Evolutionary conservation across 1,140 invertebrate genomes (phyloP).

Genomic region (Chironomus striatipennis): DNA sequence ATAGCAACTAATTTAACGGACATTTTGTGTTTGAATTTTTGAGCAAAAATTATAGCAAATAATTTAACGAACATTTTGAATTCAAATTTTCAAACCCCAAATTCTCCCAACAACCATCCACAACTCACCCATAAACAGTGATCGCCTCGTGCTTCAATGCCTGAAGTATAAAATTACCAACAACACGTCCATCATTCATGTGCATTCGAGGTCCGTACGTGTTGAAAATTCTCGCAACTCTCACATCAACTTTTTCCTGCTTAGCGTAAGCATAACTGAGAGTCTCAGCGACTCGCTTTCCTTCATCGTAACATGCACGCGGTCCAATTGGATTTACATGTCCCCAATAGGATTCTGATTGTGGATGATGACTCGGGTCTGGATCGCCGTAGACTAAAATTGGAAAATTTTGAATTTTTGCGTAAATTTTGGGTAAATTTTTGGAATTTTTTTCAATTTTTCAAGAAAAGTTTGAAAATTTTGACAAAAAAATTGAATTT

Average conservation of each 20-base stretch:
- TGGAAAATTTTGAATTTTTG: too few relatives aligned
- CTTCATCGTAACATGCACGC: constrained; percentile 97
- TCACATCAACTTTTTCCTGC: constrained; percentile 88
- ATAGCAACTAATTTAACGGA: too few relatives aligned
- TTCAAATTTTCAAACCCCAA: too few relatives aligned
- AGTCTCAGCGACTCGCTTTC: constrained; percentile 94
- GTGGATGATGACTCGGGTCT: constrained; percentile 78
- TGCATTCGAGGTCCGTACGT: constrained; percentile 99
- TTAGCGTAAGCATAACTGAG: constrained; percentile 95
- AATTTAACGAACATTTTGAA: too few relatives aligned
- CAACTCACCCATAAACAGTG: constrained; percentile 69
- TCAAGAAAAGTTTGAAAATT: too few relatives aligned
- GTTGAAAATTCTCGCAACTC: constrained; percentile 97
- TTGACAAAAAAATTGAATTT: too few relatives aligned
- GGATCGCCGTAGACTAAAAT: constrained; percentile 86
- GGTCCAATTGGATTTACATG: constrained; percentile 97
- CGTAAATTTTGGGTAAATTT: too few relatives aligned
- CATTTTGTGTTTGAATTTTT: too few relatives aligned
- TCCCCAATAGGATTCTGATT: constrained; percentile 95
- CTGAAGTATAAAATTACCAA: constrained; percentile 98
- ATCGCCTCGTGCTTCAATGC: constrained; percentile 90
- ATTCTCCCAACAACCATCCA: too few relatives aligned
- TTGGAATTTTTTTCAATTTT: too few relatives aligned
- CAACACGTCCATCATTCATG: constrained; percentile 96
- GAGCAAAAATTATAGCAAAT: too few relatives aligned